Percentiles rank a stretch among this genome's conserved stretches.
These are phyloP conservation scores for Nomia melanderi DNA, from an alignment of 1,140 invertebrate genomes.

Conservation along the genomic window DNA sequence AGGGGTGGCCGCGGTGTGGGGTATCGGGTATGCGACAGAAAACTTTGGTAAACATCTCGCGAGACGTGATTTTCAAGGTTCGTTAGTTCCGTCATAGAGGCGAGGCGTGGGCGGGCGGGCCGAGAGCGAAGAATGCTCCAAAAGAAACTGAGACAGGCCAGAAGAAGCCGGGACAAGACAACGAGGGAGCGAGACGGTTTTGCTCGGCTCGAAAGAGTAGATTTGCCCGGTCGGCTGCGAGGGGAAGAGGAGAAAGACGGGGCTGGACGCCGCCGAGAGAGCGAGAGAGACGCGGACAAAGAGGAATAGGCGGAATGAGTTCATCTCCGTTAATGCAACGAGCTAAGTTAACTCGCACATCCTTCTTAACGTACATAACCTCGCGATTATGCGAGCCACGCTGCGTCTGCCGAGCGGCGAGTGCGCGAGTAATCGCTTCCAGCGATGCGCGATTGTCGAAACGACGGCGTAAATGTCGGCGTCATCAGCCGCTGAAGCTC, in stretches of 20 bases:
- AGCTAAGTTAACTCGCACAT: constrained; percentile 79
- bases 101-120: constrained; percentile 42
- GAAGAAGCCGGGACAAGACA: background rate
- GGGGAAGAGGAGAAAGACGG: constrained; percentile 1
- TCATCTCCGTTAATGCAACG: constrained; percentile 79
- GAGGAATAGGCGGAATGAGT: constrained; percentile 74
- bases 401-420: constrained; percentile 23
- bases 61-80: constrained; percentile 73
- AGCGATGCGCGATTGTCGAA: constrained; percentile 34
- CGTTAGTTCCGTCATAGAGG: constrained; percentile 68
- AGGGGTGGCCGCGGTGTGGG: background rate
- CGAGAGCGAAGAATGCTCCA: constrained; percentile 20
- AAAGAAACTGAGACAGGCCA: constrained; percentile 2
- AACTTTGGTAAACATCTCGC: constrained; percentile 66
- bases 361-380: constrained; percentile 78
- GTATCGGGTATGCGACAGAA: constrained; percentile 3
- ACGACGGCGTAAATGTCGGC: background rate
- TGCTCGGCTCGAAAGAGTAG: background rate
- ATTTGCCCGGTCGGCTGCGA: background rate
- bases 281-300: constrained; percentile 39
- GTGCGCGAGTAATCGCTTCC: constrained; percentile 47
- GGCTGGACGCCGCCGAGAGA: constrained; percentile 6
- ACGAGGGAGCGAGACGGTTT: constrained; percentile 22
- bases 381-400: constrained; percentile 66
- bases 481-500: background rate